Percentiles rank a stretch among this genome's conserved stretches.
Conservation (phyloP, 2,113 vertebrate species). For the Noturus placidus region DNA sequence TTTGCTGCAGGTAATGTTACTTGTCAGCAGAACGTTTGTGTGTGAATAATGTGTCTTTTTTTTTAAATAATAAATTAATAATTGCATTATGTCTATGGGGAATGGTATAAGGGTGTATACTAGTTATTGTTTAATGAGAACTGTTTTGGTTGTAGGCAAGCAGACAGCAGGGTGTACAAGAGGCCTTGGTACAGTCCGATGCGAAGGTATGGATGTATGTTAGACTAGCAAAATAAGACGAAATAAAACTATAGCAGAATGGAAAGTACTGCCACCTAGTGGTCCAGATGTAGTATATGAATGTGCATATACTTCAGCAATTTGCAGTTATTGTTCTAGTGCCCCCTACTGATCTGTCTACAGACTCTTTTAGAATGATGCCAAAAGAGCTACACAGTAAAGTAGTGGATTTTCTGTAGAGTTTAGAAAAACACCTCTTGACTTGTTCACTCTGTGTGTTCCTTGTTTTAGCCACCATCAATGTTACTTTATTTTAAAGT, state of each 20-base stretch:
- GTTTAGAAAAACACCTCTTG: background rate
- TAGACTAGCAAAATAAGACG: background rate
- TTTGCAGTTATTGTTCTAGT: background rate
- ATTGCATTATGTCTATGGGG: background rate
- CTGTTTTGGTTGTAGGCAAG: slow-evolving; percentile 74
- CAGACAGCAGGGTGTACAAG: slow-evolving; percentile 80
- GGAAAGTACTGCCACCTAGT: background rate
- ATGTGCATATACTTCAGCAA: background rate
- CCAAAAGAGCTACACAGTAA: background rate
- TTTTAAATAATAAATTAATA: background rate
- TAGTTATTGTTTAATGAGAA: background rate
- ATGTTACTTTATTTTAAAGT: background rate
- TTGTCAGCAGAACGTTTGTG: background rate
- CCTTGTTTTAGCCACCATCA: background rate
- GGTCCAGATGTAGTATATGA: background rate
- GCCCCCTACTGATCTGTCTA: background rate
- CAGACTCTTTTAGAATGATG: background rate
- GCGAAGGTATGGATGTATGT: slow-evolving; percentile 79
- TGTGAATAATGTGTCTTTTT: background rate
- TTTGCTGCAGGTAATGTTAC: slow-evolving; percentile 83
- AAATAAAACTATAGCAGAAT: background rate
- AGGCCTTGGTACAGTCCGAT: slow-evolving; percentile 79
- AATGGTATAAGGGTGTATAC: background rate
- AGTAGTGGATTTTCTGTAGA: background rate
- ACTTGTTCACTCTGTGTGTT: background rate